Percentiles rank a stretch among this genome's conserved stretches.
These are phyloP conservation scores for Amaurobius ferox DNA, from an alignment of 2,888 invertebrate genomes.

Conservation along the genomic window DNA sequence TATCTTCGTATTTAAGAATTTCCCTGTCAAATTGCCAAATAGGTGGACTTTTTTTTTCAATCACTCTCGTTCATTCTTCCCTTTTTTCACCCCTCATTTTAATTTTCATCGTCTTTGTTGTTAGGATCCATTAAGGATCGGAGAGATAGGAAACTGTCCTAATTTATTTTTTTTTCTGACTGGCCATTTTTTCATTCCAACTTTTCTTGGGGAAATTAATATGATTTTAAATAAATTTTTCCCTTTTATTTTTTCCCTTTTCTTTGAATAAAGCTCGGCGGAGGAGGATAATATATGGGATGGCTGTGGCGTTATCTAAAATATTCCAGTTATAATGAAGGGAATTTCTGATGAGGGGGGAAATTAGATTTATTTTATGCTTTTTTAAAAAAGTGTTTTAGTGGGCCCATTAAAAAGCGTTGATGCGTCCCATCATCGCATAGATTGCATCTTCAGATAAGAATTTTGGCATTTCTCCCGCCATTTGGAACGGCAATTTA, in stretches of 20 bases:
- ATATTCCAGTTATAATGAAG: slow-evolving; percentile 27
- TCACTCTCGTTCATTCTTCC: slow-evolving; percentile 18
- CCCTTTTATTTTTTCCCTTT: slow-evolving; percentile 19
- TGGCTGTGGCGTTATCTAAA: slow-evolving; percentile 11
- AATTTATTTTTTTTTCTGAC: slow-evolving; percentile 49
- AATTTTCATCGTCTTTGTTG: slow-evolving; percentile 63
- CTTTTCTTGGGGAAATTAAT: slow-evolving; percentile 55
- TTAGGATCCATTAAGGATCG: slow-evolving; percentile 54
- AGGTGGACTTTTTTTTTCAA: slow-evolving; percentile 23
- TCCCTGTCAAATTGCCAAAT: slow-evolving; percentile 69
- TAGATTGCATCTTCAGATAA: slow-evolving; percentile 4
- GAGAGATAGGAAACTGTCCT: slow-evolving; percentile 51
- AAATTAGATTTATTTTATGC: background rate
- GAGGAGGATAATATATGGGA: slow-evolving; percentile 44
- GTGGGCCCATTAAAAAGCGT: background rate
- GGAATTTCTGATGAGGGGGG: slow-evolving; percentile 9
- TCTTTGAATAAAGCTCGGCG: background rate
- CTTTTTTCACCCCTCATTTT: slow-evolving; percentile 40
- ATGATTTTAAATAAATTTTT: slow-evolving; percentile 67
- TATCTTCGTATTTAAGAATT: slow-evolving; percentile 58
- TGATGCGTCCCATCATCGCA: background rate
- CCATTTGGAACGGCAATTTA: background rate
- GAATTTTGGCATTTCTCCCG: background rate
- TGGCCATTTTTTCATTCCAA: slow-evolving; percentile 19
- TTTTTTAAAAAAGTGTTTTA: slow-evolving; percentile 6